Evolutionary conservation across 2,113 vertebrate genomes (phyloP).

Genomic region (Beaufortia kweichowensis): DNA sequence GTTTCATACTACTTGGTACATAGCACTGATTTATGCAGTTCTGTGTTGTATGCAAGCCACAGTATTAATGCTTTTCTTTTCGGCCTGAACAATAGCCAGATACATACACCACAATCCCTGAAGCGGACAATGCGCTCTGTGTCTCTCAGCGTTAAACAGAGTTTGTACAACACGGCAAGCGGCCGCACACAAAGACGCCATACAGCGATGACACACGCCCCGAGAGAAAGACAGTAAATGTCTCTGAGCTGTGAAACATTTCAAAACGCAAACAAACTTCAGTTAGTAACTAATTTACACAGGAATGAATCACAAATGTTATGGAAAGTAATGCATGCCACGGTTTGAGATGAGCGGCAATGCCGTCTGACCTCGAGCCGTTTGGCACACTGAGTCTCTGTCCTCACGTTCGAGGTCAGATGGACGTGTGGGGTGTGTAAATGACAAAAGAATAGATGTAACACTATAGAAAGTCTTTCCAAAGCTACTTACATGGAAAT

Average conservation of each 20-base stretch:
- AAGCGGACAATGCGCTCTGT: conserved; percentile 70
- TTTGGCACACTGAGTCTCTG: background rate
- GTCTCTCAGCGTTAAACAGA: conserved; percentile 48
- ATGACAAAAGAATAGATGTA: conserved; percentile 21
- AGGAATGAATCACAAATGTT: conserved; percentile 18
- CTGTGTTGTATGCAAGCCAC: conserved; percentile 43
- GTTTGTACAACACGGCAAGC: conserved; percentile 49
- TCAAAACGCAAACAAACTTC: conserved; percentile 28
- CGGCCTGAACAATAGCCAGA: conserved; percentile 66
- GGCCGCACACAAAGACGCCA: conserved; percentile 66
- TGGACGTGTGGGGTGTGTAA: background rate
- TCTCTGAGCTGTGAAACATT: conserved; percentile 18
- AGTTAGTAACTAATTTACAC: background rate
- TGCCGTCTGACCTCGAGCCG: background rate
- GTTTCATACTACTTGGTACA: conserved; percentile 34
- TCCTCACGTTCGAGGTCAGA: conserved; percentile 31
- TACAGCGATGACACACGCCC: conserved; percentile 54
- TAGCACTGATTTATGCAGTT: conserved; percentile 8
- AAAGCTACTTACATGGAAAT: conserved; percentile 14
- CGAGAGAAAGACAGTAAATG: conserved; percentile 32
- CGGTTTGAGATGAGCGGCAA: conserved; percentile 4
- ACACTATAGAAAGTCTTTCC: conserved; percentile 10
- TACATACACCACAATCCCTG: conserved; percentile 62
- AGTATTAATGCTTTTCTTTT: conserved; percentile 47
- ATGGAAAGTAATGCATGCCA: conserved; percentile 1